phyloP scores from a whole-genome alignment of 2,113 vertebrate genomes.

The Trichomycterus rosablanca region DNA sequence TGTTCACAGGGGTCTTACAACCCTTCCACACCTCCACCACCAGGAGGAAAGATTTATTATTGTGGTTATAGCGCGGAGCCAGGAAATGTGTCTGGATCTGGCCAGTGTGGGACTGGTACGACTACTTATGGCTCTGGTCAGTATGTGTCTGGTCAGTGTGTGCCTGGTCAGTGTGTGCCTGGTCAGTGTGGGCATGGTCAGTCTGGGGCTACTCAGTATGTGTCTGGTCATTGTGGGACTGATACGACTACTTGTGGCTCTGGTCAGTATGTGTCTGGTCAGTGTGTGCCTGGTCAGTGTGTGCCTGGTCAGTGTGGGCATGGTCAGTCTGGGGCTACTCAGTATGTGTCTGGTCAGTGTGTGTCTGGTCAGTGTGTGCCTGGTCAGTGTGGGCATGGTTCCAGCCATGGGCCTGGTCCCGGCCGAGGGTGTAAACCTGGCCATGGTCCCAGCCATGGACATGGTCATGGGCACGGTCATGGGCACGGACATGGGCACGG shows the following conservation, averaged over 20 bases:
- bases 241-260: neutral
- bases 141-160: neutral
- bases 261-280: neutral
- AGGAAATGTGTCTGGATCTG: neutral
- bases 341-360: neutral
- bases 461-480: too few relatives aligned
- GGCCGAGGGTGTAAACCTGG: neutral
- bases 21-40: neutral
- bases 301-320: constrained; percentile 9
- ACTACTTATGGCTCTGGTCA: neutral
- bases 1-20: constrained; percentile 5
- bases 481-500: constrained; percentile 2
- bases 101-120: neutral
- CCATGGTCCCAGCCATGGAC: neutral
- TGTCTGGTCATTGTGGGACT: neutral
- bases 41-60: too few relatives aligned
- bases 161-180: neutral
- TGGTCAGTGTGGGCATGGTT: constrained; percentile 41
- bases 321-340: neutral
- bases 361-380: neutral
- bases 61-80: too few relatives aligned
- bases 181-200: neutral
- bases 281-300: neutral
- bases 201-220: neutral
- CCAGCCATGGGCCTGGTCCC: constrained; percentile 34